A percentile compares a stretch with the other conserved stretches of the same genome.
Evolutionary conservation across 2,113 vertebrate species (phyloP).

Genomic region (Meles meles): DNA sequence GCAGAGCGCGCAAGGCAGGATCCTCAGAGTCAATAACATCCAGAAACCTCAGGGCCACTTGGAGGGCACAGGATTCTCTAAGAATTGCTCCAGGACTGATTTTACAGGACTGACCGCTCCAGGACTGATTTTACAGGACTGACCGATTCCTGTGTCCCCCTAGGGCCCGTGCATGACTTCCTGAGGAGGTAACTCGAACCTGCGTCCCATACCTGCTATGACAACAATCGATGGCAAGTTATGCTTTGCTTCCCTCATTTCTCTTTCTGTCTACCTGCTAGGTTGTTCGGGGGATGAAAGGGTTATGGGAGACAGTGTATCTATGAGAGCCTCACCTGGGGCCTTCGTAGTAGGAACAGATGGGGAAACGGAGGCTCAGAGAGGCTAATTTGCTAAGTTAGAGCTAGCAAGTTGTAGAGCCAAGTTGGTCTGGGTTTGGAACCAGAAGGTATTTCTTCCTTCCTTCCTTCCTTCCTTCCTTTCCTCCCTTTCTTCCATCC

Average conservation of each 20-base stretch:
- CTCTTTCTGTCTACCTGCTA: not conserved
- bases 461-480: not conserved
- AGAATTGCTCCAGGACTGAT: not conserved
- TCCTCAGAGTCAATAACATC: not conserved
- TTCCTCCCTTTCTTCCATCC: not conserved
- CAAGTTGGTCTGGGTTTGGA: not conserved
- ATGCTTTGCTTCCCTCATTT: not conserved
- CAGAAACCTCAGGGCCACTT: accelerated
- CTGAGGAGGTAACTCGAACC: not conserved
- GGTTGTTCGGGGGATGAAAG: not conserved
- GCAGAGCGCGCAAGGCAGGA: not conserved
- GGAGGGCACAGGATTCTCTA: not conserved
- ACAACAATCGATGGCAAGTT: no score
- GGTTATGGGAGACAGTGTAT: not conserved
- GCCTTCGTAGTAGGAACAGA: not conserved
- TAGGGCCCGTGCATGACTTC: not conserved
- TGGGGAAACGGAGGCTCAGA: not conserved
- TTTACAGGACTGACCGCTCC: not conserved
- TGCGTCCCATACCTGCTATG: not conserved
- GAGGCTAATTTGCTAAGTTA: not conserved
- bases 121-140: not conserved
- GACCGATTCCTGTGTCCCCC: not conserved
- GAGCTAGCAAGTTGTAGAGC: not conserved
- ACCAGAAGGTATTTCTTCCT: not conserved
- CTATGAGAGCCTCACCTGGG: not conserved